Evolutionary conservation across 2,113 vertebrate genomes (phyloP).

Genomic region (Poeciliopsis turrubarensis): DNA sequence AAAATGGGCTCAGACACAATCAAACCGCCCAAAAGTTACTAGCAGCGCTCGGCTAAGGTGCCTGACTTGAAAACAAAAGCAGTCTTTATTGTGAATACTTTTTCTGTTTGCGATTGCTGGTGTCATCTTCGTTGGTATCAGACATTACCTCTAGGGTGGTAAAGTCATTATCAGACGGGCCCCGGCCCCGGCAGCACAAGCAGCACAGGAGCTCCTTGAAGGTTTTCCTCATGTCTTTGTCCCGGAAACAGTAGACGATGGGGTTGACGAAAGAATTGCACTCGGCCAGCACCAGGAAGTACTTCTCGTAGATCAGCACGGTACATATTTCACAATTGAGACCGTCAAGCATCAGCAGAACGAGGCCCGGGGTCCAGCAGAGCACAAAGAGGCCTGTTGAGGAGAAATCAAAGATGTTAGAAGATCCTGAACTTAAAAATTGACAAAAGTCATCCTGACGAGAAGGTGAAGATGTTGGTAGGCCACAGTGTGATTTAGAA

Average conservation of each 20-base stretch:
- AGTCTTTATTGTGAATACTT: conserved; percentile 31
- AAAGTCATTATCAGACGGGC: conserved; percentile 60
- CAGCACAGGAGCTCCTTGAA: conserved; percentile 76
- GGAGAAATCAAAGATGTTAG: not conserved
- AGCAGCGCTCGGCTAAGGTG: not conserved
- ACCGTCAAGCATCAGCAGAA: conserved; percentile 86
- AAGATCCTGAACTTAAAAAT: conserved; percentile 2
- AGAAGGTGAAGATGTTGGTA: conserved; percentile 36
- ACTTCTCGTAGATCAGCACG: conserved; percentile 77
- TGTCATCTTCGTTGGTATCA: conserved; percentile 59
- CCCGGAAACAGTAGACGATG: conserved; percentile 82
- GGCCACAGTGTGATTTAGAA: conserved; percentile 29
- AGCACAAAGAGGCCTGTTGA: conserved; percentile 79
- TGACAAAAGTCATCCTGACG: not conserved
- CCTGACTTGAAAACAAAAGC: not conserved
- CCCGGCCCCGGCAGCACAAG: not conserved
- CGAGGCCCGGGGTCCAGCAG: conserved; percentile 90
- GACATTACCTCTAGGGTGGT: conserved; percentile 80
- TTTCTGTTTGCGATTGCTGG: conserved; percentile 39
- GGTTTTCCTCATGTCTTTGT: conserved; percentile 78
- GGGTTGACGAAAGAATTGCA: conserved; percentile 81
- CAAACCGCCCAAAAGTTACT: not conserved
- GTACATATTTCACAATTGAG: conserved; percentile 5
- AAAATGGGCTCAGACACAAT: not conserved
- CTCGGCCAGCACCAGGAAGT: conserved; percentile 80